Evolutionary conservation across 2,888 invertebrate genomes (phyloP).

Genomic region (Osedax frankpressi): DNA sequence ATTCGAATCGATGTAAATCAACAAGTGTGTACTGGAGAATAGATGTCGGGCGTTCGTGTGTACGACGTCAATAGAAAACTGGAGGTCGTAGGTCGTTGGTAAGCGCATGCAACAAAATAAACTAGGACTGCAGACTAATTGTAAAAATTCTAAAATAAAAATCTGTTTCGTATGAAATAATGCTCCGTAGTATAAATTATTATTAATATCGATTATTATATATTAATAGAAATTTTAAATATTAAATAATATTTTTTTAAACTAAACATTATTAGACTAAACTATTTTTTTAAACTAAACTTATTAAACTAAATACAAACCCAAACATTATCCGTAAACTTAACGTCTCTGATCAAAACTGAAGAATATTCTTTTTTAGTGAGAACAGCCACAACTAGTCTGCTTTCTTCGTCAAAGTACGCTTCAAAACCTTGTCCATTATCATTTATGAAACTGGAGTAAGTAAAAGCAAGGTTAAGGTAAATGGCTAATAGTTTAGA

Average conservation of each 20-base stretch:
- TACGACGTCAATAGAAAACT: background rate
- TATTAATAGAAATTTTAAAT: too few relatives aligned
- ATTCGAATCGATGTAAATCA: background rate
- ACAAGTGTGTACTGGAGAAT: background rate
- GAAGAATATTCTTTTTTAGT: constrained; percentile 53
- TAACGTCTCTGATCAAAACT: constrained; percentile 48
- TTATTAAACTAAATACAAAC: too few relatives aligned
- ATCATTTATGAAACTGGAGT: constrained; percentile 49
- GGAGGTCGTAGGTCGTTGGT: background rate
- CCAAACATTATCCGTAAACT: constrained; percentile 49
- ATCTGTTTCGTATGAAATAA: too few relatives aligned
- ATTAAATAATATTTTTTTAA: too few relatives aligned
- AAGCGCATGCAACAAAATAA: background rate
- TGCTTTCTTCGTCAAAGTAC: constrained; percentile 52
- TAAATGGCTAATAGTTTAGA: too few relatives aligned
- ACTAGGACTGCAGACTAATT: too few relatives aligned
- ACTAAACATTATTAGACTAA: too few relatives aligned
- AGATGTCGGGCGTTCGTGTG: background rate
- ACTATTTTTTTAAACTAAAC: too few relatives aligned
- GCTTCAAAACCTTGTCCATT: constrained; percentile 53
- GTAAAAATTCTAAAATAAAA: too few relatives aligned
- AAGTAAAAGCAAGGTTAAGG: too few relatives aligned
- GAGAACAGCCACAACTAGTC: constrained; percentile 52
- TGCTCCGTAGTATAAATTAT: too few relatives aligned
- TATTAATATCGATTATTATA: too few relatives aligned